These are phyloP conservation scores for Tragulus kanchil DNA, from an alignment of 2,113 vertebrate genomes.

Conservation along the genomic window DNA sequence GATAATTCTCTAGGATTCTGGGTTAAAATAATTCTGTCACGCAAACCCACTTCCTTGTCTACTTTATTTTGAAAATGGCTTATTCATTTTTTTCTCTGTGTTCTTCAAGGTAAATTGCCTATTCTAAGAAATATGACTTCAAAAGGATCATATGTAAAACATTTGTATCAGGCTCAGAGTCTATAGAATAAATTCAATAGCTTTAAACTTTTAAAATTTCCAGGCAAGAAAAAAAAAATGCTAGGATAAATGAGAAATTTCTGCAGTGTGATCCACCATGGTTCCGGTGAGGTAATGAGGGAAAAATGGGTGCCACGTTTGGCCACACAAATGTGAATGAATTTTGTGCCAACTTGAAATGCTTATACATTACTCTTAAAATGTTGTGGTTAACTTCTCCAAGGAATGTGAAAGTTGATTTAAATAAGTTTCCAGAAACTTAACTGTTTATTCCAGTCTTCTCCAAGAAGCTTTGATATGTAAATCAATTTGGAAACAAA, in stretches of 20 bases:
- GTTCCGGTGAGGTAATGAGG: constrained; percentile 51
- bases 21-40: neutral
- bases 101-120: constrained; percentile 62
- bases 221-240: neutral
- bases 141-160: constrained; percentile 68
- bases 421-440: constrained; percentile 80
- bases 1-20: neutral
- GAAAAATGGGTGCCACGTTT: constrained; percentile 50
- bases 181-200: constrained; percentile 60
- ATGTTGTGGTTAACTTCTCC: constrained; percentile 76
- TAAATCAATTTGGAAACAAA: constrained; percentile 81
- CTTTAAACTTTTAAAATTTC: constrained; percentile 59
- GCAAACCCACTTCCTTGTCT: neutral
- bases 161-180: constrained; percentile 55
- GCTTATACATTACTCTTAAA: constrained; percentile 71
- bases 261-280: neutral
- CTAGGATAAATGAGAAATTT: constrained; percentile 49
- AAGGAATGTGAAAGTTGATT: constrained; percentile 80
- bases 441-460: constrained; percentile 76
- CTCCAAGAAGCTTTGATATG: constrained; percentile 80
- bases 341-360: constrained; percentile 11
- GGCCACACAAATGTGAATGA: neutral
- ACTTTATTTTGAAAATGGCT: constrained; percentile 58
- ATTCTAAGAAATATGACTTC: constrained; percentile 68
- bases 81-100: constrained; percentile 22